These are phyloP conservation scores for Clinocottus analis DNA, from an alignment of 2,113 vertebrate genomes.

Conservation along the genomic window DNA sequence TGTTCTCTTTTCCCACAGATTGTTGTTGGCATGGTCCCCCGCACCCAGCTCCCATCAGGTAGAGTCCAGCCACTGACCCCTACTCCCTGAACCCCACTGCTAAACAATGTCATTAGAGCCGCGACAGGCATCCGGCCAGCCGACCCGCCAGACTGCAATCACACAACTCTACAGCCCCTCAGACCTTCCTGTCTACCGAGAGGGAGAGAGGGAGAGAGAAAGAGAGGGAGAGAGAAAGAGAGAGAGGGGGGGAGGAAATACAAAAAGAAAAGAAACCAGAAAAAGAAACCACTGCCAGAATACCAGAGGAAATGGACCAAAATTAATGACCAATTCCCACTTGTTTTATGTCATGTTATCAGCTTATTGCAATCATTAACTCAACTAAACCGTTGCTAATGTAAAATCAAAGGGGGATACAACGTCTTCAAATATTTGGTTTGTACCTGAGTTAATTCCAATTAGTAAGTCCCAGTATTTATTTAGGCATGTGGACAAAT, in stretches of 20 bases:
- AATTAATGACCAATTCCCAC: slow-evolving; percentile 10
- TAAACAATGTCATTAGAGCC: slow-evolving; percentile 80
- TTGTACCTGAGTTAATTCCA: background rate
- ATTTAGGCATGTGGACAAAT: background rate
- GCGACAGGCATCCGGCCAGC: slow-evolving; percentile 68
- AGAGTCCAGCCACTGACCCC: slow-evolving; percentile 70
- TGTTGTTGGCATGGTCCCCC: slow-evolving; percentile 59
- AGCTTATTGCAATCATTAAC: slow-evolving; percentile 3
- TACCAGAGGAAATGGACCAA: slow-evolving; percentile 34
- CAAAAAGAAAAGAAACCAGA: slow-evolving; percentile 13
- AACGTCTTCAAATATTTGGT: slow-evolving; percentile 8
- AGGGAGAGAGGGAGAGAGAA: background rate
- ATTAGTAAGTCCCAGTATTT: background rate
- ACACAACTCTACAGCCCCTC: slow-evolving; percentile 54
- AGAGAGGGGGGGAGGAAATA: slow-evolving; percentile 5
- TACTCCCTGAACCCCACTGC: slow-evolving; percentile 74
- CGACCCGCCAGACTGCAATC: slow-evolving; percentile 65
- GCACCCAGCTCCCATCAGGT: slow-evolving; percentile 71
- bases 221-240: background rate
- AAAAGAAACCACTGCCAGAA: slow-evolving; percentile 27
- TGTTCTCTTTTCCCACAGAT: slow-evolving; percentile 63
- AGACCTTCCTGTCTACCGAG: slow-evolving; percentile 65
- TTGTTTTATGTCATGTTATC: slow-evolving; percentile 11
- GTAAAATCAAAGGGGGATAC: background rate
- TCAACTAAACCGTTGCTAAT: background rate